Evolutionary conservation across 2,113 vertebrate species (phyloP).

Genomic region (Rattus norvegicus): DNA sequence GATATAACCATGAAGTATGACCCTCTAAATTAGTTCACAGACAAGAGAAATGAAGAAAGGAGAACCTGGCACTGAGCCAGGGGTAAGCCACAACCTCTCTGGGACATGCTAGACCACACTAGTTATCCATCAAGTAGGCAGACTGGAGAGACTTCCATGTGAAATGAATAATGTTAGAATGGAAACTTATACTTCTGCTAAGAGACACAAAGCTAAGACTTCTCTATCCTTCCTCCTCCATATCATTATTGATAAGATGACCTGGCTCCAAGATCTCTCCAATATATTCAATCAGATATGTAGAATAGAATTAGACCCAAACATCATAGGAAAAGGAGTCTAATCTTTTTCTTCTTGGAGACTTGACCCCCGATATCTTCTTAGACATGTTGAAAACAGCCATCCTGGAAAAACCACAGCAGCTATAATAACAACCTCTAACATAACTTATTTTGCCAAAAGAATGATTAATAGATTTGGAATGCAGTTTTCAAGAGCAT

Average conservation of each 20-base stretch:
- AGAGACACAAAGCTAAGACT: too few relatives aligned
- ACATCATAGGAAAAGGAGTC: neutral
- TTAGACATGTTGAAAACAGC: neutral
- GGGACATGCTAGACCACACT: neutral
- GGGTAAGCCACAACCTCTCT: neutral
- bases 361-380: neutral
- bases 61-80: too few relatives aligned
- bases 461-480: neutral
- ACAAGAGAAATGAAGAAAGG: neutral
- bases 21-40: neutral
- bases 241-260: too few relatives aligned
- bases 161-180: neutral
- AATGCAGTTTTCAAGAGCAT: neutral
- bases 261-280: neutral
- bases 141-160: neutral
- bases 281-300: neutral
- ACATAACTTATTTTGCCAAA: neutral
- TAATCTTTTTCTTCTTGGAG: neutral
- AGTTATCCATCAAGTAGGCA: neutral
- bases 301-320: neutral
- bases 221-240: neutral
- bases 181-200: neutral
- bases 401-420: neutral
- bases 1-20: neutral
- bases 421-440: neutral